Base-by-base conservation (phyloP, 2,113 vertebrate species). In the Microcebus murinus region DNA sequence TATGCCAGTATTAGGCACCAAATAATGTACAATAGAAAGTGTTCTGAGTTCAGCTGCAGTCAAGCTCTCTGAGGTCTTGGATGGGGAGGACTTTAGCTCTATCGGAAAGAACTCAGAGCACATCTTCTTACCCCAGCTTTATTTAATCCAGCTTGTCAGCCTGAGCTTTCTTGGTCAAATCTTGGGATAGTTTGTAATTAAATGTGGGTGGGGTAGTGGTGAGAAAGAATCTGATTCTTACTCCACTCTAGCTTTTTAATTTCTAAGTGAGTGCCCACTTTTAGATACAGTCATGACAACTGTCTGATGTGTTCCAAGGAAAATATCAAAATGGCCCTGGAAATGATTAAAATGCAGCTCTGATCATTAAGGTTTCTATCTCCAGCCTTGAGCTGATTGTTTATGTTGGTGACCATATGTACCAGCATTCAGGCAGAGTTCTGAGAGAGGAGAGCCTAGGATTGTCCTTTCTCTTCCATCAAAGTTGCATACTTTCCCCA, bases 141-240 rank as follows among this genome's bases (percentile, higher is more conserved):
- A 59, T 29, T 80, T 52, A 57, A 76, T 39, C 34, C 55, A 82
- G 83, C 81, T 50, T 65, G 71, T 95, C 68, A 76, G 59, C 76
- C 70, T 84, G 90, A 87, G 79, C 52, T 94, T 97, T 97, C 80
- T 94, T 94, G 92, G 90, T 95, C 73, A 87, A 25, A 86, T 50
- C 87, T 85, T 87, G 70, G 80, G 84, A 68, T 85, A 68, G 34
- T 82, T 21, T 97, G 27, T 95, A 87, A 97, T 97, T 97, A 96
- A 92, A 74, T 48, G 57, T 96, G 84, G 74, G 76, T 76, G 95
- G 57, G 39, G 39, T 89, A 91, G 63, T 50, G 27, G 34, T 85
- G 80, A 95, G 48, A 29, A 45, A 81, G 52, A 92, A 90, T 70
- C 63, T 95, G 80, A 74, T 74, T 95, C 81, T 70, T 94, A 76